A percentile compares a stretch with the other conserved stretches of the same genome.
These are phyloP conservation scores for Malurus alboscapulatus DNA, from an alignment of 2,113 vertebrate genomes.

Conservation along the genomic window DNA sequence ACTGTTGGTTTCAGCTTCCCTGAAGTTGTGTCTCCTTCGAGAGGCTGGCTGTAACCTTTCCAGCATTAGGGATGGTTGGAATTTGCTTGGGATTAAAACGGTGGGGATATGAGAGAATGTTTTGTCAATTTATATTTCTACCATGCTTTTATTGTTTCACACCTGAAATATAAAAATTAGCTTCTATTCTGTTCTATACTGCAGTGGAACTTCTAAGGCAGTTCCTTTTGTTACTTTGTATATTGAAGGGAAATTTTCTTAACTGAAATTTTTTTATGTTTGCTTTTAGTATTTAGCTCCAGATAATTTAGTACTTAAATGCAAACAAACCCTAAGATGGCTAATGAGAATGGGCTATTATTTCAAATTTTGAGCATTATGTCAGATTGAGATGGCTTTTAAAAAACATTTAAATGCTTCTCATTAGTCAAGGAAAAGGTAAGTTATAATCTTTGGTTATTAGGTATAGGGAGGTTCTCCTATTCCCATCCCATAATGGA, in stretches of 20 bases:
- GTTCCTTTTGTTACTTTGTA: constrained; percentile 53
- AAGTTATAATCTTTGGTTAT: not conserved
- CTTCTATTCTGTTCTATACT: constrained; percentile 52
- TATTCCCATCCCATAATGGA: not conserved
- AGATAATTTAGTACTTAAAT: constrained; percentile 5
- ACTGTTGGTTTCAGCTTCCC: constrained; percentile 58
- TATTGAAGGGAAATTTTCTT: constrained; percentile 23
- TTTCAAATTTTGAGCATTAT: not conserved
- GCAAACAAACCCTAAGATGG: not conserved
- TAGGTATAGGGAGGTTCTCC: not conserved
- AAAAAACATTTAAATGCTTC: not conserved
- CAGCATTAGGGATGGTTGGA: constrained; percentile 56
- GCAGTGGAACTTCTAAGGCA: constrained; percentile 39
- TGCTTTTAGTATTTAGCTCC: constrained; percentile 25
- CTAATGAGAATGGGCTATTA: not conserved
- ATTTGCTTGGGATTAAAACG: constrained; percentile 58
- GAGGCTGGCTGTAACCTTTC: constrained; percentile 49
- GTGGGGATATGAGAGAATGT: not conserved
- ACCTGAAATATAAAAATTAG: constrained; percentile 14
- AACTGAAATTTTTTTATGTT: not conserved
- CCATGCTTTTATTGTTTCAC: constrained; percentile 17
- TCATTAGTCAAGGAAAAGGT: not conserved
- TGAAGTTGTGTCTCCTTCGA: constrained; percentile 32
- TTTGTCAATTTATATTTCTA: constrained; percentile 50
- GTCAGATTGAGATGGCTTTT: not conserved